phyloP scores from a whole-genome alignment of 2,888 invertebrate species.

The Prostheceraeus crozeri region DNA sequence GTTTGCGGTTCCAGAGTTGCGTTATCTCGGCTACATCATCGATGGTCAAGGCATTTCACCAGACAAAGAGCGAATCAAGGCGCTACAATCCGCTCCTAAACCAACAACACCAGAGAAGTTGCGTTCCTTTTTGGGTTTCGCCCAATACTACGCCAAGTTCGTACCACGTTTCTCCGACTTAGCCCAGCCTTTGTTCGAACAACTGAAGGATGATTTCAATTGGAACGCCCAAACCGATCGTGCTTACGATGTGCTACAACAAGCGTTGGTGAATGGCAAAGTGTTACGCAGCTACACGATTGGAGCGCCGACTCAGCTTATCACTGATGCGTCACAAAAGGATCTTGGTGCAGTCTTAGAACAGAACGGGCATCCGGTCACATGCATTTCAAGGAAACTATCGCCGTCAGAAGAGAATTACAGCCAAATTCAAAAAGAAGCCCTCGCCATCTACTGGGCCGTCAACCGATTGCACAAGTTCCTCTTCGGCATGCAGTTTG shows the following conservation, averaged over 20 bases:
- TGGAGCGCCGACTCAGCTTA: too few species aligned
- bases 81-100: not conserved
- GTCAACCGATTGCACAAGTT: constrained; percentile 18
- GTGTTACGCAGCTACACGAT: too few species aligned
- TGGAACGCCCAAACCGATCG: too few species aligned
- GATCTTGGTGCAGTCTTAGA: constrained; percentile 21
- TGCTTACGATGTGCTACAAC: too few species aligned
- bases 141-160: constrained; percentile 20
- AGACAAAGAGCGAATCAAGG: constrained; percentile 5
- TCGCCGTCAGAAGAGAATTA: not conserved
- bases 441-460: constrained; percentile 27
- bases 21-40: not conserved
- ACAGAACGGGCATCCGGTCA: constrained; percentile 23
- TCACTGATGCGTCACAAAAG: constrained; percentile 8
- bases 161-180: constrained; percentile 5
- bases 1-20: not conserved
- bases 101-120: constrained; percentile 11
- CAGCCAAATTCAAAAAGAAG: constrained; percentile 19
- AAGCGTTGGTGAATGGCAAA: too few species aligned
- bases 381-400: not conserved
- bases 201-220: too few species aligned
- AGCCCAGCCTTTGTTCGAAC: constrained; percentile 20
- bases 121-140: not conserved
- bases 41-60: constrained; percentile 6
- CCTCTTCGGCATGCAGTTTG: constrained; percentile 15